Evolutionary conservation across 1,140 invertebrate species (phyloP).

Genomic region (Caenorhabditis brenneri): DNA sequence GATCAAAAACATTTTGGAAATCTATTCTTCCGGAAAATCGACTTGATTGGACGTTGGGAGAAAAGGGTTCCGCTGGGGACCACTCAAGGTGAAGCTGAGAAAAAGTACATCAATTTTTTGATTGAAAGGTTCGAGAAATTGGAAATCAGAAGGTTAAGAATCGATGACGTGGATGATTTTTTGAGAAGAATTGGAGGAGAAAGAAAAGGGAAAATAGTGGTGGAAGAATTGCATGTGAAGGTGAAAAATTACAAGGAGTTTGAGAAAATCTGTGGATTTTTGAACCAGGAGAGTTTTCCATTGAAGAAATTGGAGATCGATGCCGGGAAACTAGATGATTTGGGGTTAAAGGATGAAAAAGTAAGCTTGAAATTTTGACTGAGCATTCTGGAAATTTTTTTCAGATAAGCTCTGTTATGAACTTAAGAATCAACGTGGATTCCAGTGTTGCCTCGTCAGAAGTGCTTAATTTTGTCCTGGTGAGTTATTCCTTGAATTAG

Average conservation of each 20-base stretch:
- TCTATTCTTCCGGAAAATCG: background rate
- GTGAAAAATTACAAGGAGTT: background rate
- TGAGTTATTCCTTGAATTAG: no score
- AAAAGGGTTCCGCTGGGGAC: background rate
- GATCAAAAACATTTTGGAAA: background rate
- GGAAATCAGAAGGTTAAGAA: background rate
- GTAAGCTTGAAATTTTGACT: background rate
- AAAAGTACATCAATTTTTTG: background rate
- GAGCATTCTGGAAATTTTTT: background rate
- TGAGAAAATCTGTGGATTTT: background rate
- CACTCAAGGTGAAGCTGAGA: background rate
- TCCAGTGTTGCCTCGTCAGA: no score
- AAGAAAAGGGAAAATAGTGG: background rate
- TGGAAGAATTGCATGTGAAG: background rate
- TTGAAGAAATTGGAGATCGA: background rate
- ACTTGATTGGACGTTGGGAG: background rate
- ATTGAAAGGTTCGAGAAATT: background rate
- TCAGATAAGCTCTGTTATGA: background rate
- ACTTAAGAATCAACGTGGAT: background rate
- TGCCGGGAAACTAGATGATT: background rate
- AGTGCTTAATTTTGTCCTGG: no score
- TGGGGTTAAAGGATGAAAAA: background rate
- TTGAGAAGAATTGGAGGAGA: background rate
- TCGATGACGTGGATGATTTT: background rate
- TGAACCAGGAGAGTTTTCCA: background rate